Conservation (phyloP, 2,113 vertebrate genomes). For the Theristicus caerulescens region DNA sequence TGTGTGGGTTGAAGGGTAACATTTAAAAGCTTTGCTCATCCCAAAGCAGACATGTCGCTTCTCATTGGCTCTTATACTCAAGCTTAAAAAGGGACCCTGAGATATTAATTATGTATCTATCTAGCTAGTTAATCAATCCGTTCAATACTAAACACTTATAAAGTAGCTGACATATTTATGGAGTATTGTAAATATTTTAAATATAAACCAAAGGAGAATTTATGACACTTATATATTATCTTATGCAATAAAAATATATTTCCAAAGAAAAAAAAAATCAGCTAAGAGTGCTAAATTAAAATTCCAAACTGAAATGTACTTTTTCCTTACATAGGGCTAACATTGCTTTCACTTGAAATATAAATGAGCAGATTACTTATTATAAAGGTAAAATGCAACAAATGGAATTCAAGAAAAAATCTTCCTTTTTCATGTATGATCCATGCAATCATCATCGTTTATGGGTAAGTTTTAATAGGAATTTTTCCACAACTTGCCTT, state of each 20-base stretch:
- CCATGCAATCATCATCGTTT: not conserved
- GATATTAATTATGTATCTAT: not conserved
- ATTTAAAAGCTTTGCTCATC: slow-evolving; percentile 26
- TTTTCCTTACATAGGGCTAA: not conserved
- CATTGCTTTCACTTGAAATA: not conserved
- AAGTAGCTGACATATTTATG: not conserved
- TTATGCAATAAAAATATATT: not conserved
- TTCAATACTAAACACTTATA: not conserved
- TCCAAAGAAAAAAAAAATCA: not conserved
- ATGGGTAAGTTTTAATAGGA: not conserved
- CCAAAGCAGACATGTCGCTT: not conserved
- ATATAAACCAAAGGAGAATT: not conserved
- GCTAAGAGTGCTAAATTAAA: not conserved
- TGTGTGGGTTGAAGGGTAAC: slow-evolving; percentile 43
- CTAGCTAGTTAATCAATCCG: not conserved
- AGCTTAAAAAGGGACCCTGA: not conserved
- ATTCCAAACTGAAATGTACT: not conserved
- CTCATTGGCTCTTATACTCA: not conserved
- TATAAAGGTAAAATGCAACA: not conserved
- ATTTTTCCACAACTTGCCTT: not conserved
- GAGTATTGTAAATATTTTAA: not conserved
- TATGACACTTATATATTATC: not conserved
- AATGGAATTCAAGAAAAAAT: not conserved
- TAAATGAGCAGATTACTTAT: not conserved
- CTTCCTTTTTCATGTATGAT: not conserved